Conservation (phyloP, 2,888 invertebrate species). For the Scelioninae gen. 1 region DNA sequence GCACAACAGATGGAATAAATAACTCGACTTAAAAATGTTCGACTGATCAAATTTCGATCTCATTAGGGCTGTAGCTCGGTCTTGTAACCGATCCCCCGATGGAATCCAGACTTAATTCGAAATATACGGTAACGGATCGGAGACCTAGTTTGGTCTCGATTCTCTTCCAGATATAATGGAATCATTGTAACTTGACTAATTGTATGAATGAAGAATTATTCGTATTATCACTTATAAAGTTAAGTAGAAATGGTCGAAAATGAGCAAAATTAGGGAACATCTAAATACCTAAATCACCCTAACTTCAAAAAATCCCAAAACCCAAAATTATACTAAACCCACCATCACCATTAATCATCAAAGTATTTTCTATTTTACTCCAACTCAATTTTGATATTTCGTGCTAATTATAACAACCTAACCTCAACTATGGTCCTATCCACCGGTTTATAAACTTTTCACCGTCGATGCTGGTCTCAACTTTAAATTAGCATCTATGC, state of each 20-base stretch:
- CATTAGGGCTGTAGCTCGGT: not conserved
- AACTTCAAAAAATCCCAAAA: no score
- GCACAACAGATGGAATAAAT: not conserved
- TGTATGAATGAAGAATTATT: slow-evolving; percentile 10
- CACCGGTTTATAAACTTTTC: no score
- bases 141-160: slow-evolving; percentile 14
- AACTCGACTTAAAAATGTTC: not conserved
- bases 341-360: no score
- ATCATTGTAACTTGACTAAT: slow-evolving; percentile 10
- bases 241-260: not conserved
- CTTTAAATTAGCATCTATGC: no score
- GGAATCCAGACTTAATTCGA: slow-evolving; percentile 6
- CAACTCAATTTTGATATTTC: no score
- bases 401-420: no score
- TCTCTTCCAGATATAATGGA: slow-evolving; percentile 1
- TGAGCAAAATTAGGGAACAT: no score
- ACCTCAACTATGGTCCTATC: no score
- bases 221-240: slow-evolving; percentile 1
- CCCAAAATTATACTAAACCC: no score
- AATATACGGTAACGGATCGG: not conserved
- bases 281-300: no score
- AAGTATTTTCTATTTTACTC: no score
- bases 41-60: not conserved
- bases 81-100: slow-evolving; percentile 2
- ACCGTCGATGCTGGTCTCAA: no score